Conservation (phyloP, 2,797 vertebrate species). For the Momotus momota region DNA sequence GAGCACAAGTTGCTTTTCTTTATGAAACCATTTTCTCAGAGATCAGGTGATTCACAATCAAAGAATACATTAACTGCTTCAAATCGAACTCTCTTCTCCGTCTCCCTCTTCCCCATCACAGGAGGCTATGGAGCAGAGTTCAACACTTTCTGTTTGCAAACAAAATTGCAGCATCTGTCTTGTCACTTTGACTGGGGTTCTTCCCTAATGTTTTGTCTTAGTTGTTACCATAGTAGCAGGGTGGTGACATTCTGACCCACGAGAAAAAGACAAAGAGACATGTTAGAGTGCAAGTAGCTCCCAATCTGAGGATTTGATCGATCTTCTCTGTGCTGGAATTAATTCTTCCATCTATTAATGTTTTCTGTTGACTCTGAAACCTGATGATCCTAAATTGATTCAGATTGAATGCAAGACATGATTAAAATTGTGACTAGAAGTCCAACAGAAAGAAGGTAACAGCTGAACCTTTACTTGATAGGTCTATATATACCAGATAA, state of each 20-base stretch:
- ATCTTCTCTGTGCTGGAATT: conserved; percentile 39
- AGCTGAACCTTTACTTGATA: not conserved
- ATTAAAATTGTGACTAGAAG: conserved; percentile 16
- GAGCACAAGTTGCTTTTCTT: not conserved
- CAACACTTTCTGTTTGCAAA: conserved; percentile 13
- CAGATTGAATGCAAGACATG: not conserved
- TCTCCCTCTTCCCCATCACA: not conserved
- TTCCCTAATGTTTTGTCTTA: not conserved
- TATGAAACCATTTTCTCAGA: not conserved
- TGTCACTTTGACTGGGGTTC: not conserved
- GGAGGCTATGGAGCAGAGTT: not conserved
- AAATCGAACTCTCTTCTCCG: not conserved
- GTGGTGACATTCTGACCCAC: conserved; percentile 4
- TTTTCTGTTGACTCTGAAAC: conserved; percentile 42
- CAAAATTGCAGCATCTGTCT: conserved; percentile 20
- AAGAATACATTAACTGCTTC: conserved; percentile 33
- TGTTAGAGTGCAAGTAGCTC: not conserved
- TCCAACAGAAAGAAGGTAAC: not conserved
- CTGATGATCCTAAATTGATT: conserved; percentile 40
- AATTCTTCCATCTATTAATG: conserved; percentile 57
- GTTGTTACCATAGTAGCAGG: not conserved
- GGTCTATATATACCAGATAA: not conserved
- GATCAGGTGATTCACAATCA: not conserved
- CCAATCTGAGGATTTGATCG: conserved; percentile 39
- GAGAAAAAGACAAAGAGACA: not conserved